A percentile compares a stretch with the other conserved stretches of the same genome.
Evolutionary conservation across 2,888 invertebrate species (phyloP).

Genomic region (Branchinecta sandiegonensis): DNA sequence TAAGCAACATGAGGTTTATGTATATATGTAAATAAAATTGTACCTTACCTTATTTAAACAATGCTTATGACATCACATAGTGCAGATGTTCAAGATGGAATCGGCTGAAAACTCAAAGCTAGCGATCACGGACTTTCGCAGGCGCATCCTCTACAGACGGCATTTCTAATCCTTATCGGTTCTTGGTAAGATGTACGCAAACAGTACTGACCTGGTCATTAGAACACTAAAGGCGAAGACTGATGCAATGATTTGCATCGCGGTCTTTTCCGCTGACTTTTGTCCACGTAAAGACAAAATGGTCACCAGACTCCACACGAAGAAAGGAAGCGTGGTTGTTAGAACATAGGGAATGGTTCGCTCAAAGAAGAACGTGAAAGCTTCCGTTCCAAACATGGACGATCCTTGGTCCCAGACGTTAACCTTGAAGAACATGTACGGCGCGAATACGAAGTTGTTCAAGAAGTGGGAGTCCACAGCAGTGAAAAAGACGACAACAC

Average conservation of each 20-base stretch:
- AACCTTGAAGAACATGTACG: neutral
- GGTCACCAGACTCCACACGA: neutral
- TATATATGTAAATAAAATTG: no score
- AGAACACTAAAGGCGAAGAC: neutral
- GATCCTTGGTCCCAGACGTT: conserved; percentile 13
- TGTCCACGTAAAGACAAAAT: neutral
- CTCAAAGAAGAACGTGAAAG: neutral
- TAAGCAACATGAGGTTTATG: no score
- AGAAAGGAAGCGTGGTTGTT: neutral
- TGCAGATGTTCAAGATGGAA: no score
- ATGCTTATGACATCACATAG: no score
- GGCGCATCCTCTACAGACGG: no score
- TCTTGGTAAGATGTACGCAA: no score
- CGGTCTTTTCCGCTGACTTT: neutral
- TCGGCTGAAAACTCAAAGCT: no score
- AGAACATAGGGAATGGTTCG: neutral
- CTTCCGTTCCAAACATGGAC: conserved; percentile 6
- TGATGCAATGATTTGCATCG: neutral
- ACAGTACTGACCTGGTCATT: neutral
- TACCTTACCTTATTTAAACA: no score
- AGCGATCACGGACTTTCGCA: no score
- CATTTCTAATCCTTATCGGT: no score
- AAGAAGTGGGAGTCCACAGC: neutral
- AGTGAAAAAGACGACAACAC: neutral
- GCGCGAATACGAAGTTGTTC: neutral